Evolutionary conservation across 2,888 invertebrate genomes (phyloP), one percentile per base, ranked within the genome.

Genomic region (Pheosia tremula): DNA sequence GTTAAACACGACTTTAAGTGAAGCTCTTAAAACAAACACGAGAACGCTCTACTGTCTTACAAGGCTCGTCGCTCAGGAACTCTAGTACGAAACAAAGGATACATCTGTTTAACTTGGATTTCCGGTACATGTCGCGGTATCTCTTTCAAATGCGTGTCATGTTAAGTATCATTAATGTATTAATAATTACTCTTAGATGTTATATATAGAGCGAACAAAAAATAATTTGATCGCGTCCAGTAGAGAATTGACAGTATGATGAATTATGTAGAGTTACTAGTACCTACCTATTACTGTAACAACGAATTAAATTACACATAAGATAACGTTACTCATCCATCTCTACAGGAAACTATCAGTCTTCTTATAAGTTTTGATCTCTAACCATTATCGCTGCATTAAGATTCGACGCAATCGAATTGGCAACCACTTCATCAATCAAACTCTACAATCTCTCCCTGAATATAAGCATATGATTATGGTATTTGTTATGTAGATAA

Each of bases 31-130:
- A 63, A 68, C 63, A 60, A 68, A 72, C 75, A 70, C 70, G 74
- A 74, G 74, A 76, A 74, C 58, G 66, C 72, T 76, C 67, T 74
- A 75, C 74, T 76, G 72, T 74, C 68, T 24, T 39, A 65, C 60
- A 53, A 60, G 60, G 54, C 61, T 66, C 69, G 71, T 59, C 60
- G 38, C 58, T 38, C 11, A 38, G 65, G 60, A 61, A 62, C 63
- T 67, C 62, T 62, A 68, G 56, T 59, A 61, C 47, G 60, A 72
- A 58, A 58, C 59, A 61, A 59, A 58, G 37, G 39, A 60, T 43
- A 56, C 59, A 56, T 55, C 62, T 63, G 63, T 55, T 67, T 52
- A 52, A 64, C 61, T 60, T 57, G 50, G 60, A 63, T 57, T 74
- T 76, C 72, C 75, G 75, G 76, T 74, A 62, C 61, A 43, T 39